Conservation (phyloP, 2,888 invertebrate species). For the Xestia c-nigrum region DNA sequence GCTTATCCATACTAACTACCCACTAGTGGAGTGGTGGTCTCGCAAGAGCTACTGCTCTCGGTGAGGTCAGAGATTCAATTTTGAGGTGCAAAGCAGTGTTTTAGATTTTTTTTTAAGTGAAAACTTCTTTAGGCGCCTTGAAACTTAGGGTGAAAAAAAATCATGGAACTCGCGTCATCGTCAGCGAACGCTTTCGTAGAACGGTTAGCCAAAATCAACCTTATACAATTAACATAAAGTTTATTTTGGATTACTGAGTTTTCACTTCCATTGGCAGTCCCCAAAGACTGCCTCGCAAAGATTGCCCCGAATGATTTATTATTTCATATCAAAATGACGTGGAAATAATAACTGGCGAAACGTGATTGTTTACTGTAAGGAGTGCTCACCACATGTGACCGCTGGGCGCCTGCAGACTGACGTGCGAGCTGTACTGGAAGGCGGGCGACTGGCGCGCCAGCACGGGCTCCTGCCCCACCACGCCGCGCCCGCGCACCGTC, state of each 20-base stretch:
- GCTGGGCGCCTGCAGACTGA: constrained; percentile 98
- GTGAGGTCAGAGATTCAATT: not conserved
- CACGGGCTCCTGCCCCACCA: constrained; percentile 99
- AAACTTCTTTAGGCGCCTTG: too few species aligned
- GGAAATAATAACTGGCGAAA: not conserved
- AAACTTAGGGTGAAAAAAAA: too few species aligned
- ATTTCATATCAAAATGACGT: not conserved
- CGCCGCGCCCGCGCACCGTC: constrained; percentile 98
- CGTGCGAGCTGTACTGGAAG: constrained; percentile 99
- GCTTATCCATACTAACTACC: not conserved
- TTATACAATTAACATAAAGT: too few species aligned
- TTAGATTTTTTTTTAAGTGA: not conserved
- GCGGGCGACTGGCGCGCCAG: constrained; percentile 96
- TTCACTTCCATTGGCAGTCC: too few species aligned
- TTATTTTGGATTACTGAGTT: too few species aligned
- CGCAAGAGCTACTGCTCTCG: not conserved
- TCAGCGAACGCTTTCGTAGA: too few species aligned
- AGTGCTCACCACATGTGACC: constrained; percentile 97
- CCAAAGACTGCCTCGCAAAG: too few species aligned
- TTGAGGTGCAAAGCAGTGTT: not conserved
- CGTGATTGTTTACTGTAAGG: not conserved
- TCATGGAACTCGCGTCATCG: too few species aligned
- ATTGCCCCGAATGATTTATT: too few species aligned
- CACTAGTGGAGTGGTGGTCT: not conserved
- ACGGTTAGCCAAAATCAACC: too few species aligned